Conservation (phyloP, 2,888 invertebrate species). For the Leptopilina myrica region DNA sequence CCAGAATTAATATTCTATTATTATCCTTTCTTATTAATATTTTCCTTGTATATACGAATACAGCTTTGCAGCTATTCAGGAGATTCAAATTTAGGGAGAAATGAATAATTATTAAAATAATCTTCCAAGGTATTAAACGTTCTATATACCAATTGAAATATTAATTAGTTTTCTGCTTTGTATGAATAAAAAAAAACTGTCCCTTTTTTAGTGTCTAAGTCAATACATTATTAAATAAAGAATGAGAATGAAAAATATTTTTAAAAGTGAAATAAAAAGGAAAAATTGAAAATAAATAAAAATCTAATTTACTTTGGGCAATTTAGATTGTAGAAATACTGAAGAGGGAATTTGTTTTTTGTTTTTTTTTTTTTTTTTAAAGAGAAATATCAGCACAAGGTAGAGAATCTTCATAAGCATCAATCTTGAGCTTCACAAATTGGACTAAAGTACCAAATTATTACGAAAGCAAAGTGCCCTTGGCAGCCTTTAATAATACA, state of each 20-base stretch:
- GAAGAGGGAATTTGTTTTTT: neutral
- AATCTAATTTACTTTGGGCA: neutral
- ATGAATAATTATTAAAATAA: no score
- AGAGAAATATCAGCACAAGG: neutral
- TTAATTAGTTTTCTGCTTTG: no score
- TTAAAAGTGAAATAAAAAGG: neutral
- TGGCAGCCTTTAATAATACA: slow-evolving; percentile 23
- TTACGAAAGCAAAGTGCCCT: slow-evolving; percentile 6
- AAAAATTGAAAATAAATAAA: neutral
- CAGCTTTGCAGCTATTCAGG: no score
- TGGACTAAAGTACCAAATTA: slow-evolving; percentile 4
- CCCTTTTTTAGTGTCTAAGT: no score
- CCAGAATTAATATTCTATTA: no score
- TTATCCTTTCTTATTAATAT: no score
- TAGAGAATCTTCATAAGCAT: slow-evolving; percentile 13
- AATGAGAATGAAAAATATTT: neutral
- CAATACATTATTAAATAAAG: neutral
- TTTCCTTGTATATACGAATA: no score
- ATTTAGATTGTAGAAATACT: neutral
- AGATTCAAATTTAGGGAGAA: no score
- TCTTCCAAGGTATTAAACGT: no score
- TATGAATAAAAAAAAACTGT: no score
- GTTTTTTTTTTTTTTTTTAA: neutral
- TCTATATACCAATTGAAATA: no score
- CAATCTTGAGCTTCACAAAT: neutral